These are phyloP conservation scores for Choloepus hoffmanni DNA, from an alignment of 2,113 vertebrate genomes.

Conservation along the genomic window DNA sequence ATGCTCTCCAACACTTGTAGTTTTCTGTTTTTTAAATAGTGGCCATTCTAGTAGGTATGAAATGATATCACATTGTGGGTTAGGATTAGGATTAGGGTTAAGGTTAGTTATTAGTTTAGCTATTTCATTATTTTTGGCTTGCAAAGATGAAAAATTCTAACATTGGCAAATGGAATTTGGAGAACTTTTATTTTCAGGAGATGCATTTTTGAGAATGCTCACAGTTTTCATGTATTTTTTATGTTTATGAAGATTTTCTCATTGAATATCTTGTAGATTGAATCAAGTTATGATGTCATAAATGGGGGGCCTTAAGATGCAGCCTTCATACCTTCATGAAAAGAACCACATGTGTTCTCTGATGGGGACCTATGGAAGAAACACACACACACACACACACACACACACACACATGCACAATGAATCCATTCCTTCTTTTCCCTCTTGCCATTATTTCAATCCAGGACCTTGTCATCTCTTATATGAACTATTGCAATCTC, in stretches of 20 bases:
- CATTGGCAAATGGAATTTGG: neutral
- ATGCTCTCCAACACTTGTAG: too few species aligned
- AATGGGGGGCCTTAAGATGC: neutral
- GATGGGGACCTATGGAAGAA: neutral
- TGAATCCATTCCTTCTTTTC: neutral
- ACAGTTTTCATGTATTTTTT: neutral
- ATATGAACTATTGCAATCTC: neutral
- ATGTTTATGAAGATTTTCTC: neutral
- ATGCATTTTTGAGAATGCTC: neutral
- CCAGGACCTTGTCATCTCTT: neutral
- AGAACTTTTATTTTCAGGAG: constrained; percentile 1
- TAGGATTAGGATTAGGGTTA: too few species aligned
- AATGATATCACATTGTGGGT: too few species aligned
- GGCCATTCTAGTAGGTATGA: too few species aligned
- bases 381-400: neutral
- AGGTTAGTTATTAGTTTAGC: neutral
- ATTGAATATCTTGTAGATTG: neutral
- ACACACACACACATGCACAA: neutral
- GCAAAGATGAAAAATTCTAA: neutral
- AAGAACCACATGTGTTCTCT: neutral
- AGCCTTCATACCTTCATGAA: rapidly evolving
- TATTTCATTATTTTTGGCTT: constrained; percentile 28
- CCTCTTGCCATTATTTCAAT: neutral
- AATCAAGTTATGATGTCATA: neutral
- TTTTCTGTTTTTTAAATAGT: too few species aligned